Conservation (phyloP, 2,113 vertebrate species). For the Pica pica region DNA sequence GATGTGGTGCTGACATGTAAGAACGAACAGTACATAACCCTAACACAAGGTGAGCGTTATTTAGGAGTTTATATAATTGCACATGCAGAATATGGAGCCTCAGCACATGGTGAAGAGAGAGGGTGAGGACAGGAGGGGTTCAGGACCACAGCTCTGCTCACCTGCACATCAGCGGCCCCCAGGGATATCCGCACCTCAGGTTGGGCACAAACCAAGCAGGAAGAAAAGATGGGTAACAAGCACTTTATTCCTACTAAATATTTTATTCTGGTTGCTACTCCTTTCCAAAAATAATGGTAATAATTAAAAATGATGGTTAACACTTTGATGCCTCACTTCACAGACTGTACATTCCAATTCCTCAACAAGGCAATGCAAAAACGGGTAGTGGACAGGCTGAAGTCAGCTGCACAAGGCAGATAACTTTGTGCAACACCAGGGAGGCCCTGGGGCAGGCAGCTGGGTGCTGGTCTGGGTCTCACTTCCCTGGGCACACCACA, state of each 20-base stretch:
- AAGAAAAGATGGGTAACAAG: not conserved
- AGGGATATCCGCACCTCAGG: not conserved
- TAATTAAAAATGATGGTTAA: not conserved
- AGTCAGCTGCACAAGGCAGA: not conserved
- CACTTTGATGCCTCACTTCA: not conserved
- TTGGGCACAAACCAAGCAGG: not conserved
- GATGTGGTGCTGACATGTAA: not conserved
- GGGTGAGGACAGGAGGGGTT: not conserved
- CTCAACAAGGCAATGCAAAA: not conserved
- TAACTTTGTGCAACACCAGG: not conserved
- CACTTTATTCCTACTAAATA: not conserved
- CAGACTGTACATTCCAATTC: not conserved
- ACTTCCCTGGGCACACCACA: not conserved
- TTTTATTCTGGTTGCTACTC: not conserved
- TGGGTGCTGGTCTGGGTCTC: not conserved
- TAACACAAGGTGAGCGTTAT: not conserved
- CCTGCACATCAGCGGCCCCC: not conserved
- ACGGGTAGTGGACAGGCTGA: not conserved
- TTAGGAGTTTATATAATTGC: not conserved
- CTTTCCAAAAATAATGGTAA: not conserved
- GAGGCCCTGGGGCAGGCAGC: not conserved
- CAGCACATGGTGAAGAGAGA: not conserved
- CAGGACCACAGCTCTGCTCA: not conserved
- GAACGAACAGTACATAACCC: conserved; percentile 8
- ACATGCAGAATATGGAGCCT: not conserved